Conservation (phyloP, 92 coral and sea anemone genomes). For the Epizoanthus fatuus region DNA sequence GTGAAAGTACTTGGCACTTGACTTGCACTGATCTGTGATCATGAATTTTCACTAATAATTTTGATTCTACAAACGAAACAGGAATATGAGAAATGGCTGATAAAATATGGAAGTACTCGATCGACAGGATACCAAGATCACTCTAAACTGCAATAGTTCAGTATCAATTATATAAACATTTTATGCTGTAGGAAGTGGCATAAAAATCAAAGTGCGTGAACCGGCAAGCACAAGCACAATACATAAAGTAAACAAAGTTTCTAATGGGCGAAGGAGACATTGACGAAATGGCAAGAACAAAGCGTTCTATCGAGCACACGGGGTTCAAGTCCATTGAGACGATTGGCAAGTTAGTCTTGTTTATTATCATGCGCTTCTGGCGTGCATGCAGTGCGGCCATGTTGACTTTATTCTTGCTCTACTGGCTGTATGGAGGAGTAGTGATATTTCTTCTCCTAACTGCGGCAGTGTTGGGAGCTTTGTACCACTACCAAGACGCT, state of each 20-base stretch:
- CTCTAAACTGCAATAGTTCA: not conserved
- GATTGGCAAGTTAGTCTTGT: slow-evolving; percentile 85
- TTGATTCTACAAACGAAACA: too few species aligned
- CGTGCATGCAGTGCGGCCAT: slow-evolving; percentile 96
- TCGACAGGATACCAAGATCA: not conserved
- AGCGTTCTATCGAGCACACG: slow-evolving; percentile 77
- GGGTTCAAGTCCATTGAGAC: slow-evolving; percentile 97
- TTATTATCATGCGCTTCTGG: slow-evolving; percentile 92
- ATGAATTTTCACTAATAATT: too few species aligned
- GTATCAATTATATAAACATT: not conserved
- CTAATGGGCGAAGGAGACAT: slow-evolving; percentile 66
- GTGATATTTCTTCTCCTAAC: slow-evolving; percentile 90
- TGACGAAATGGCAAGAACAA: slow-evolving; percentile 77
- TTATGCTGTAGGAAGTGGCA: not conserved
- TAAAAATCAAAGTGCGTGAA: not conserved
- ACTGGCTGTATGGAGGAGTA: slow-evolving; percentile 99
- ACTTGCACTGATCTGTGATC: too few species aligned
- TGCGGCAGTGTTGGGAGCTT: slow-evolving; percentile 95
- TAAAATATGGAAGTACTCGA: not conserved
- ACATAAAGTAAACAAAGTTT: not conserved
- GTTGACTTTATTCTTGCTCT: slow-evolving; percentile 86
- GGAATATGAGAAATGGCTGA: not conserved
- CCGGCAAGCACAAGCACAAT: not conserved
- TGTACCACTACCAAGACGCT: slow-evolving; percentile 96
- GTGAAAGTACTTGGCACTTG: too few species aligned